Evolutionary conservation across 2,113 vertebrate genomes (phyloP), one percentile per base, ranked within the genome.

Genomic region (Sus scrofa): DNA sequence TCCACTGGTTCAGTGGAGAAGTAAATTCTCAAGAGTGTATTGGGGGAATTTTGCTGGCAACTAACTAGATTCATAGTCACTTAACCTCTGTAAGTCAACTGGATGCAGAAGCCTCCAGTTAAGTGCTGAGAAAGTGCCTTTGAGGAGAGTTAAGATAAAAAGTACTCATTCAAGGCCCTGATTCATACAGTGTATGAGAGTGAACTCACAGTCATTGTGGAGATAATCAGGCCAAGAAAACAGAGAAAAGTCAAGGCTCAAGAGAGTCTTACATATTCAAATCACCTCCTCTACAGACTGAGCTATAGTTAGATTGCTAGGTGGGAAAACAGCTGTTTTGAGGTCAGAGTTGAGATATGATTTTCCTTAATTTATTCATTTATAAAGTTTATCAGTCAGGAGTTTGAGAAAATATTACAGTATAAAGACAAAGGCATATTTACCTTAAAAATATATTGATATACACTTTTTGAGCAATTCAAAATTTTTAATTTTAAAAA

Each of bases 331-430:
- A 39, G 27, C 32, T 52, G 62, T 93, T 85, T 85, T 67, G 52
- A 92, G 27, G 18, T 54, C 34, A 60, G 32, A 85, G 50, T 67
- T 85, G 60, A 26, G 26, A 60, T 34, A 60, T 27, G 11, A 74
- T 63, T 81, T 96, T 63, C 16, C 26, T 93, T 37, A 73, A 86
- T 84, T 78, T 54, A 52, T 87, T 87, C 70, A 34, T 20, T 84
- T 63, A 20, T 27, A 71, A 90, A 79, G n/a, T 39, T 68, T 56
- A 89, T 60, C 39, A 78, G 39, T 10, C 37, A 68, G 6, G 56
- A 70, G 12, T 27, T 39, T 71, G 65, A 85, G 75, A 68, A 32
- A 85, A 88, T 16, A 44, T 79, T 24, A 58, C 22, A 12, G 15
- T 15, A 74, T 8, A 83, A 79, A 68, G 7, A 14, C 7, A 44